A percentile compares a stretch with the other conserved stretches of the same genome.
Evolutionary conservation across 35 echinoderm and acorn worm genomes (phyloP).

Genomic region (Holothuria glaberrima): DNA sequence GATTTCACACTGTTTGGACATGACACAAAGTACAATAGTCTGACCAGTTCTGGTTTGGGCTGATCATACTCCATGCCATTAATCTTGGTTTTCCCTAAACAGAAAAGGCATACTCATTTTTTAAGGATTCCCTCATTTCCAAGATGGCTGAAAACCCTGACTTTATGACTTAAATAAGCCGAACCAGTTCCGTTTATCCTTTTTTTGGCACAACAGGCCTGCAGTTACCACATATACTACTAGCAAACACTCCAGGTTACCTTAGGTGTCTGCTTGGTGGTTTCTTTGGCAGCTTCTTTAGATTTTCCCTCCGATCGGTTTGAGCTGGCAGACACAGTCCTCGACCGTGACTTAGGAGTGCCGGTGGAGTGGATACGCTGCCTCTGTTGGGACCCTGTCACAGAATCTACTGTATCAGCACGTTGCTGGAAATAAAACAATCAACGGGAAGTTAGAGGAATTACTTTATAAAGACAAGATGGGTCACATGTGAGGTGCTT

Average conservation of each 20-base stretch:
- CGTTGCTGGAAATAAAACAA: background rate
- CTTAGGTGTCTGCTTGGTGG: background rate
- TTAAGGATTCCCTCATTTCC: too few species aligned
- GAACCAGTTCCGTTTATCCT: background rate
- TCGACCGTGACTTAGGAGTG: constrained; percentile 16
- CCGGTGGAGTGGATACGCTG: constrained; percentile 21
- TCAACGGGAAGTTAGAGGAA: too few species aligned
- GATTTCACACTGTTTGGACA: too few species aligned
- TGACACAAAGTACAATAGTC: too few species aligned
- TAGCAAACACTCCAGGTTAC: background rate
- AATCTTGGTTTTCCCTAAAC: too few species aligned
- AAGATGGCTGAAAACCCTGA: too few species aligned
- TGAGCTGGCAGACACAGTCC: constrained; percentile 46
- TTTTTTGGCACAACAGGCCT: background rate
- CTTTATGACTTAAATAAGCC: background rate
- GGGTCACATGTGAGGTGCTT: too few species aligned
- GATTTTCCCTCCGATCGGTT: constrained; percentile 28
- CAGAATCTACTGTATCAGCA: constrained; percentile 32
- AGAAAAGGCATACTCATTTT: too few species aligned
- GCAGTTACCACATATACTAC: too few species aligned
- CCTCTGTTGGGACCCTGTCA: constrained; percentile 25
- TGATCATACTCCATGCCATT: too few species aligned
- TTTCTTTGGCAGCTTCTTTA: constrained; percentile 11
- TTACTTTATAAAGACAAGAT: too few species aligned
- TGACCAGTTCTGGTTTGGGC: too few species aligned